Conservation (phyloP, 1,140 invertebrate genomes). For the Chlorops oryzae region DNA sequence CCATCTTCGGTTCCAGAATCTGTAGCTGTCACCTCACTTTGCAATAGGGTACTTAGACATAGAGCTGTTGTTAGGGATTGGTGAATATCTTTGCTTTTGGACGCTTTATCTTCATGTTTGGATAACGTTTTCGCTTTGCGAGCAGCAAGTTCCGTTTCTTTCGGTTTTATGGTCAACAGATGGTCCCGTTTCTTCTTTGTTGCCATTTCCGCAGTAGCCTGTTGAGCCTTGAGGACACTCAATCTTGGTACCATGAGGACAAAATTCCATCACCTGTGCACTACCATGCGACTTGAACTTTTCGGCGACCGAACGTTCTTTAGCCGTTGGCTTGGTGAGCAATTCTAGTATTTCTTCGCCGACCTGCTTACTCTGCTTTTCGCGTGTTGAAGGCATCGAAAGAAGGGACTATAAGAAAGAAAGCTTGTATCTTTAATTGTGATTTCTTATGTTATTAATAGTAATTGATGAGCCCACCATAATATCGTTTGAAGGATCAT, state of each 20-base stretch:
- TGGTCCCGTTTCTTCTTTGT: conserved; percentile 38
- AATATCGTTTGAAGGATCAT: conserved; percentile 58
- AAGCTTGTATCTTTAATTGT: too few species aligned
- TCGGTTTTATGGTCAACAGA: too few species aligned
- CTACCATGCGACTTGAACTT: conserved; percentile 93
- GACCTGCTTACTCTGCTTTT: conserved; percentile 91
- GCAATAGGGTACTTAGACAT: too few species aligned
- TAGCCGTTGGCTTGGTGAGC: conserved; percentile 90
- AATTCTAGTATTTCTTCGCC: conserved; percentile 94
- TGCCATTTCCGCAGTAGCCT: conserved; percentile 49
- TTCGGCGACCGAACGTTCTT: conserved; percentile 88
- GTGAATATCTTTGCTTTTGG: too few species aligned
- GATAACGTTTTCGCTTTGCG: too few species aligned
- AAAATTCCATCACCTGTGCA: conserved; percentile 92
- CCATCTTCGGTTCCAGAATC: conserved; percentile 32
- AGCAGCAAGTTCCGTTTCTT: too few species aligned
- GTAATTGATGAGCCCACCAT: conserved; percentile 50
- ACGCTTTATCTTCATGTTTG: too few species aligned
- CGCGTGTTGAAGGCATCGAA: conserved; percentile 87
- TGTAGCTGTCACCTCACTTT: conserved; percentile 7
- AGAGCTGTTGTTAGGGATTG: too few species aligned
- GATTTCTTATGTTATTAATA: not conserved
- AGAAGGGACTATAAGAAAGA: conserved; percentile 67
- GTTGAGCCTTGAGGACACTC: conserved; percentile 72
- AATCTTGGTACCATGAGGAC: conserved; percentile 85